Evolutionary conservation across 2,888 invertebrate species (phyloP), one percentile per base, ranked within the genome.

Genomic region (Eueremaeus valkanovi): DNA sequence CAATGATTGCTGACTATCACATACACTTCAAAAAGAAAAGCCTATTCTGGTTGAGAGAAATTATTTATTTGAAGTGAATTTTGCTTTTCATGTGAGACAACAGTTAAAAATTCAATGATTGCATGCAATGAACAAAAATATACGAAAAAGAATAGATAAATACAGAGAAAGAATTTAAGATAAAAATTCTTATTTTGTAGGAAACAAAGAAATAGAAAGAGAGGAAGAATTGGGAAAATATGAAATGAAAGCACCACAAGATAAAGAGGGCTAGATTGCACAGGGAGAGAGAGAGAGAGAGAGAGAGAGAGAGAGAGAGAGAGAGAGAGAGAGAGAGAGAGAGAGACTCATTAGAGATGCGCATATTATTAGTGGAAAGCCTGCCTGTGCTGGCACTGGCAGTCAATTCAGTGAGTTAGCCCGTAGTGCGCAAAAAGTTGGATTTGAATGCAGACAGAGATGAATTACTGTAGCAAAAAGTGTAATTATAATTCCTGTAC

Each of bases 241-340:
- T 13, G 16, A 45, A 45, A 45, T 18, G 45, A 45, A 45, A 13
- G 18, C 18, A 11, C 45, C 9, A 45, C 11, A 36, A 36, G 36
- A 36, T n/a, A n/a, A 40, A 40, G 40, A 45, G 45, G 45, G 9
- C 3, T 11, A 11, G 16, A 18, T 18, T 45, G 42, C 9, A 31
- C 42, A n/a, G 40, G 36, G n/a, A 72, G 72, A 31, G 36, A 42
- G 33, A 72, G 42, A 72, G 36, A 24, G 31, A 72, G 42, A 24
- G 72, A 72, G 72, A 21, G 31, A 72, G 42, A 24, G 72, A 72
- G 36, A 24, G 72, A 72, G 42, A 72, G 49, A 49, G 49, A 49
- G 58, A 58, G 58, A 58, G 58, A 58, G 58, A 58, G 58, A 58
- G 58, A 58, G 58, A 58, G 58, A 58, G 58, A 58, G 27, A 18